phyloP scores from a whole-genome alignment of 1,140 invertebrate species.

The Odontomachus brunneus region DNA sequence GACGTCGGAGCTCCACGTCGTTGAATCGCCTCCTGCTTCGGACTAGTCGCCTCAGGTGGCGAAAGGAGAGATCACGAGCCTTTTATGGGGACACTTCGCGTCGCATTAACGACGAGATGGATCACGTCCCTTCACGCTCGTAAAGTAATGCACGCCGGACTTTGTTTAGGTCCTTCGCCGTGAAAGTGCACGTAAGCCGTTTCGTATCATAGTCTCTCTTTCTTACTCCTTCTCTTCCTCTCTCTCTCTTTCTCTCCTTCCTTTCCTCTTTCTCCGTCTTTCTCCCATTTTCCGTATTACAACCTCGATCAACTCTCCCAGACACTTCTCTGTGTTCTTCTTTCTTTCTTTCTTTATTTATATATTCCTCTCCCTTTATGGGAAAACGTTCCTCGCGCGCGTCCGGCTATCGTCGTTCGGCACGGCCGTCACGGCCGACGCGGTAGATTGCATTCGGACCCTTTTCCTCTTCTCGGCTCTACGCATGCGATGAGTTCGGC shows the following conservation, averaged over 20 bases:
- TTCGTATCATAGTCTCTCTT: constrained; percentile 53
- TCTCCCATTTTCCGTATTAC: constrained; percentile 25
- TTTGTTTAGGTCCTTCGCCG: constrained; percentile 76
- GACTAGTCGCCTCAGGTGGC: constrained; percentile 41
- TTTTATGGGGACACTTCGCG: constrained; percentile 77
- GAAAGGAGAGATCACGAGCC: constrained; percentile 59
- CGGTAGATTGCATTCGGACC: constrained; percentile 55
- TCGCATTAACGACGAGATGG: constrained; percentile 81
- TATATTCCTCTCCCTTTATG: constrained; percentile 42
- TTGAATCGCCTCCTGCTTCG: constrained; percentile 34
- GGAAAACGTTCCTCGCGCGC: constrained; percentile 33
- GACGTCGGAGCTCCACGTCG: constrained; percentile 26
- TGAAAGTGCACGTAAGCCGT: constrained; percentile 75
- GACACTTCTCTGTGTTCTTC: constrained; percentile 5
- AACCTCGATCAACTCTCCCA: constrained; percentile 6
- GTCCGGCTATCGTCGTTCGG: constrained; percentile 49
- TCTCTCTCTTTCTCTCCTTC: background rate
- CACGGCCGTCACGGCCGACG: constrained; percentile 51
- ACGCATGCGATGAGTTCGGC: constrained; percentile 42
- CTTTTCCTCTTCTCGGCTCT: constrained; percentile 49
- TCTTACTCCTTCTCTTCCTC: constrained; percentile 45
- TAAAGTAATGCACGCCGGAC: constrained; percentile 80
- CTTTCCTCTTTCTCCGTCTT: too few relatives aligned
- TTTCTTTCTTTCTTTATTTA: constrained; percentile 53
- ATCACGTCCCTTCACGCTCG: constrained; percentile 79